phyloP scores from a whole-genome alignment of 2,113 vertebrate species.

The human region DNA sequence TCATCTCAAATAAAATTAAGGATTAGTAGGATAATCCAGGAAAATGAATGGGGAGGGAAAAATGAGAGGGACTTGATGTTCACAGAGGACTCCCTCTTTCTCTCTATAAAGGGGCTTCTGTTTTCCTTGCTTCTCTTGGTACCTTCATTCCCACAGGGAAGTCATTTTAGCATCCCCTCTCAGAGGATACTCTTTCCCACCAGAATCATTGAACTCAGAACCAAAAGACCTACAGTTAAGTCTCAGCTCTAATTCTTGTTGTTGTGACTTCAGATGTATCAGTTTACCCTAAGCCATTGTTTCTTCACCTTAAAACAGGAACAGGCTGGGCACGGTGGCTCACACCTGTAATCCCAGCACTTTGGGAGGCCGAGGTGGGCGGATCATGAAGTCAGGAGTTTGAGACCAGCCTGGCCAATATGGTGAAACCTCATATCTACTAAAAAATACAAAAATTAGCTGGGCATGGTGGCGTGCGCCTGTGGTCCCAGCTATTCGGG shows the following conservation, averaged over 20 bases:
- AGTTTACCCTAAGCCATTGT: not conserved
- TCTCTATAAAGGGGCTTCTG: not conserved
- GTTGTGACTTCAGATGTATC: not conserved
- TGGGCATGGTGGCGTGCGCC: no score
- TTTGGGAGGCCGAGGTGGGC: no score
- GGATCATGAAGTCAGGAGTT: no score
- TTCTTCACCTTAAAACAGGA: slow-evolving; percentile 11
- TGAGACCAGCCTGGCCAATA: no score
- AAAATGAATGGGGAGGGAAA: not conserved
- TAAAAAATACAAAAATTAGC: no score
- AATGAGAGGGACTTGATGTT: not conserved
- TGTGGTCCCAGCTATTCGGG: no score
- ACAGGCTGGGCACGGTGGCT: not conserved
- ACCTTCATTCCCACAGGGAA: not conserved
- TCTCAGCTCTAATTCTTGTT: not conserved
- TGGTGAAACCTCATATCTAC: no score
- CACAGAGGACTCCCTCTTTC: not conserved
- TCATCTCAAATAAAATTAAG: not conserved
- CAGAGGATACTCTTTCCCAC: no score
- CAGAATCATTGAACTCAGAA: not conserved
- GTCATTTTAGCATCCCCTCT: not conserved
- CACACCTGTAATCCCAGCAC: no score
- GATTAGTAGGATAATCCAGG: not conserved
- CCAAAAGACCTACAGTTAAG: not conserved
- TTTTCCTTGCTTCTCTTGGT: not conserved